A percentile compares a stretch with the other conserved stretches of the same genome.
These are phyloP conservation scores for Abscondita cerata DNA, from an alignment of 2,888 invertebrate genomes.

Conservation along the genomic window DNA sequence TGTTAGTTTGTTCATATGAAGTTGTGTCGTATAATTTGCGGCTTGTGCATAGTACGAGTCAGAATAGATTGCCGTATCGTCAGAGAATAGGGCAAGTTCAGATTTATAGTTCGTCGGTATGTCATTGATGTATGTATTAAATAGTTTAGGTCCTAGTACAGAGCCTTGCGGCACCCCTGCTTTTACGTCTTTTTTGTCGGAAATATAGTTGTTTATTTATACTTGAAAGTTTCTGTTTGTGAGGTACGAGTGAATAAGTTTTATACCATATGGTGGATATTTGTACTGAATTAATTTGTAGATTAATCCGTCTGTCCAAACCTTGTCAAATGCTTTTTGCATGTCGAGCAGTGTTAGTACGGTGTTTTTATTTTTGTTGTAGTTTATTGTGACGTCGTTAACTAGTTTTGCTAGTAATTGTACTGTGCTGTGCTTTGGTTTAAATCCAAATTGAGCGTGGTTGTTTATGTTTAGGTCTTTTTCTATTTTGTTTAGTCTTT, in stretches of 20 bases:
- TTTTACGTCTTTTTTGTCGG: neutral
- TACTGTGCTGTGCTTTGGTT: constrained; percentile 42
- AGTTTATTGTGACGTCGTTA: constrained; percentile 40
- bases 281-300: neutral
- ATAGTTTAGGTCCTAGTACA: constrained; percentile 32
- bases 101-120: constrained; percentile 26
- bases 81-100: constrained; percentile 37
- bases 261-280: neutral
- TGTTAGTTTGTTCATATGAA: constrained; percentile 13
- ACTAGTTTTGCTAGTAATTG: constrained; percentile 44
- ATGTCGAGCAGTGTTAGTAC: constrained; percentile 44
- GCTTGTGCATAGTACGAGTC: constrained; percentile 34
- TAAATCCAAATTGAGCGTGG: constrained; percentile 46
- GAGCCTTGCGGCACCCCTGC: constrained; percentile 35
- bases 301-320: constrained; percentile 45
- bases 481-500: constrained; percentile 13
- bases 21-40: constrained; percentile 38
- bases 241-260: neutral
- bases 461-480: constrained; percentile 18
- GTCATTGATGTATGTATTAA: constrained; percentile 34
- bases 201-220: neutral
- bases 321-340: constrained; percentile 46
- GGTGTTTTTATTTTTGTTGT: constrained; percentile 42
- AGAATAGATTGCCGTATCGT: constrained; percentile 41
- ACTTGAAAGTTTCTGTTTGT: neutral